Evolutionary conservation across 92 coral and sea anemone genomes (phyloP).

Genomic region (Meandrina meandrites): DNA sequence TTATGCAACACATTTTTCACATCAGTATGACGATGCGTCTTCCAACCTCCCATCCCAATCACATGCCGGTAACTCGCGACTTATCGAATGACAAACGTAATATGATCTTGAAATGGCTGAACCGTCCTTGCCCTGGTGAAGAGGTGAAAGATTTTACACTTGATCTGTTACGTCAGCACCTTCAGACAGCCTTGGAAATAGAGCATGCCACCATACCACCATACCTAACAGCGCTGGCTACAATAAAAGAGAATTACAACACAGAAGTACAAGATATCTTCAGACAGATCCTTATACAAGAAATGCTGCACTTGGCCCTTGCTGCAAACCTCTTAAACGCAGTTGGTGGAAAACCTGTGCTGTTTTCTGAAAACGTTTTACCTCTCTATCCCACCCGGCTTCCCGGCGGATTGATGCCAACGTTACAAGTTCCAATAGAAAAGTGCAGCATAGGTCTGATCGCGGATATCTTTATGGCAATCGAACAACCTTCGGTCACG

Average conservation of each 20-base stretch:
- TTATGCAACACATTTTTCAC: slow-evolving; percentile 18
- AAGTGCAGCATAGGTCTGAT: slow-evolving; percentile 63
- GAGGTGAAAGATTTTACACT: slow-evolving; percentile 41
- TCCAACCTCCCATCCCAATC: slow-evolving; percentile 23
- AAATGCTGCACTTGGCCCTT: slow-evolving; percentile 78
- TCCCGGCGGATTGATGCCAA: slow-evolving; percentile 77
- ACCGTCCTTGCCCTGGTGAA: slow-evolving; percentile 44
- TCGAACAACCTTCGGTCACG: slow-evolving; percentile 62
- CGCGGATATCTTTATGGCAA: slow-evolving; percentile 72
- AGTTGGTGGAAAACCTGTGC: slow-evolving; percentile 72
- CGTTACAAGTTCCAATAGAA: slow-evolving; percentile 62
- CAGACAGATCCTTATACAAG: slow-evolving; percentile 62
- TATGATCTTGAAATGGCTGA: slow-evolving; percentile 56
- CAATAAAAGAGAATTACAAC: slow-evolving; percentile 67
- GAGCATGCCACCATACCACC: slow-evolving; percentile 85
- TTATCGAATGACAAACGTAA: slow-evolving; percentile 33
- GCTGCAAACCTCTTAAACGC: slow-evolving; percentile 81
- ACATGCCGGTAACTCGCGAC: slow-evolving; percentile 63
- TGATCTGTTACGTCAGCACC: slow-evolving; percentile 42
- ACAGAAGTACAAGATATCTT: slow-evolving; percentile 55
- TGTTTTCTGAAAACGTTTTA: slow-evolving; percentile 49
- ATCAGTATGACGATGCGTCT: slow-evolving; percentile 34
- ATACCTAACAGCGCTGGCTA: slow-evolving; percentile 67
- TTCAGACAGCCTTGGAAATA: slow-evolving; percentile 71
- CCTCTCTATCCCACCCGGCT: slow-evolving; percentile 67